These are phyloP conservation scores for Callinectes sapidus DNA, from an alignment of 2,888 invertebrate species.

Conservation along the genomic window DNA sequence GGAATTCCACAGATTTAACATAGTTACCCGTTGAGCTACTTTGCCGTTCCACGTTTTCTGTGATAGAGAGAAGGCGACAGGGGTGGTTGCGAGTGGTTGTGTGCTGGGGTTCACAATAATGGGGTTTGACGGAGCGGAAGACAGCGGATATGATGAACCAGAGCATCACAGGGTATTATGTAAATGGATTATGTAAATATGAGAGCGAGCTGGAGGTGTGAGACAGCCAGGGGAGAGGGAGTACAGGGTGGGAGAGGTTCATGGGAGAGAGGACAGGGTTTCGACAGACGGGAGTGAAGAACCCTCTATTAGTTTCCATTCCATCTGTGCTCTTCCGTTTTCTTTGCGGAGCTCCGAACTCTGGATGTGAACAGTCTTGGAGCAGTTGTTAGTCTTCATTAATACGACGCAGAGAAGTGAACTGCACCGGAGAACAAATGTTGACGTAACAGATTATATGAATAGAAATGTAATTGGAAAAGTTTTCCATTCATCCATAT, in stretches of 20 bases:
- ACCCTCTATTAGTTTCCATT: slow-evolving; percentile 6
- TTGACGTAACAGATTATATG: neutral
- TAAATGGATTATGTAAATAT: slow-evolving; percentile 58
- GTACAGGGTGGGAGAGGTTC: neutral
- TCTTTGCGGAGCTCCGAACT: neutral
- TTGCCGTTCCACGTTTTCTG: neutral
- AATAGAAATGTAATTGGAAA: neutral
- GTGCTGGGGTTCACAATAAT: slow-evolving; percentile 16
- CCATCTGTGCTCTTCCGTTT: neutral
- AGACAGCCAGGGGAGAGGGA: slow-evolving; percentile 6
- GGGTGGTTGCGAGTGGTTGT: neutral
- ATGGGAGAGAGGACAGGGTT: neutral
- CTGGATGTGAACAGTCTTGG: neutral
- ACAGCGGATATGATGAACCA: slow-evolving; percentile 50
- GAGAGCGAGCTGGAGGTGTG: slow-evolving; percentile 49
- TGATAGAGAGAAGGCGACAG: neutral
- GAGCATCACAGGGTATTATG: slow-evolving; percentile 52
- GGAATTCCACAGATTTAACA: neutral
- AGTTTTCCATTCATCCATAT: neutral
- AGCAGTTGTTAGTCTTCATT: neutral
- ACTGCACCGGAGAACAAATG: neutral
- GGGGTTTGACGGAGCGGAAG: slow-evolving; percentile 25
- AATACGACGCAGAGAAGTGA: neutral
- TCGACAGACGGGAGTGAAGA: neutral
- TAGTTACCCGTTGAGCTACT: neutral